phyloP scores from a whole-genome alignment of 2,113 vertebrate genomes.

The Lepisosteus osseus region DNA sequence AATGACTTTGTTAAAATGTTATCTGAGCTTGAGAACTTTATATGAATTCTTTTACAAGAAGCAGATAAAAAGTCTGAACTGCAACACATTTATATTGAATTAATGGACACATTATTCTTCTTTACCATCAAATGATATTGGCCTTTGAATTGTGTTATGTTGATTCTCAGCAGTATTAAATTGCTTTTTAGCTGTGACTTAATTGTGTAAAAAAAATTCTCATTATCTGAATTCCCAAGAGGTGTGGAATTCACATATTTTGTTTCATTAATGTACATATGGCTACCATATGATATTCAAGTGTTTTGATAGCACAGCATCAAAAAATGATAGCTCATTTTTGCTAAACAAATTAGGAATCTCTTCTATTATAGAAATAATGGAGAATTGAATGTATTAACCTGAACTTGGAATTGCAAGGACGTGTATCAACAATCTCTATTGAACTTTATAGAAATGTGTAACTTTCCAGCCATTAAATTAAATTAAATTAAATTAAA shows the following conservation, averaged over 20 bases:
- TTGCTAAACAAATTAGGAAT: no score
- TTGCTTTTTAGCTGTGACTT: conserved; percentile 36
- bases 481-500: no score
- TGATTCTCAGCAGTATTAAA: conserved; percentile 39
- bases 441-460: no score
- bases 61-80: conserved; percentile 19
- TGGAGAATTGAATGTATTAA: no score
- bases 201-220: conserved; percentile 42
- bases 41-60: not conserved
- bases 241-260: conserved; percentile 26
- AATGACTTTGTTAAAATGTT: not conserved
- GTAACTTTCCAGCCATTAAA: no score
- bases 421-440: no score
- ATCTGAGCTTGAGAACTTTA: not conserved
- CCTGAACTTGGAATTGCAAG: no score
- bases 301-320: not conserved
- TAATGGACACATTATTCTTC: conserved; percentile 31
- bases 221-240: conserved; percentile 31
- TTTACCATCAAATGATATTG: conserved; percentile 40
- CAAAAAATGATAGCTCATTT: not conserved
- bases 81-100: conserved; percentile 28
- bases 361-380: no score
- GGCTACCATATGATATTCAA: conserved; percentile 17
- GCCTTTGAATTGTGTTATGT: conserved; percentile 43
- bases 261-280: conserved; percentile 32